phyloP scores from a whole-genome alignment of 2,888 invertebrate genomes.

The Pandemis heparana region DNA sequence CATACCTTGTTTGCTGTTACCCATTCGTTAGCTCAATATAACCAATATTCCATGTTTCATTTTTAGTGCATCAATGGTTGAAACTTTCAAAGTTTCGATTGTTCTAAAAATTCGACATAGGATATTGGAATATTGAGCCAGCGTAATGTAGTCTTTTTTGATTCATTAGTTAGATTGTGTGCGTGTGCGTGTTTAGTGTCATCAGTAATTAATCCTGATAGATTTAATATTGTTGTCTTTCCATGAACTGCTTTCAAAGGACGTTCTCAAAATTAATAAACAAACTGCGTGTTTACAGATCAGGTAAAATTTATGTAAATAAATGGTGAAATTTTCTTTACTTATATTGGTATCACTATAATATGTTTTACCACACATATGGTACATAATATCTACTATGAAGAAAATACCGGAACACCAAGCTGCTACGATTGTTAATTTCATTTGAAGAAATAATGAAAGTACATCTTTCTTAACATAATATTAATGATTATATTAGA shows the following conservation, averaged over 20 bases:
- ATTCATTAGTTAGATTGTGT: conserved; percentile 73
- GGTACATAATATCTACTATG: too few species aligned
- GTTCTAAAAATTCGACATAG: not conserved
- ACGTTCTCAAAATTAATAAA: too few species aligned
- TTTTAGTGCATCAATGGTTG: not conserved
- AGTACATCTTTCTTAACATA: too few species aligned
- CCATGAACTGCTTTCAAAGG: conserved; percentile 52
- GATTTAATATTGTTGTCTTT: conserved; percentile 72
- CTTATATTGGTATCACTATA: too few species aligned
- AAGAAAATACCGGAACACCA: too few species aligned
- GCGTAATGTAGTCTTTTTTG: conserved; percentile 73
- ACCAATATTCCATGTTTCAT: not conserved
- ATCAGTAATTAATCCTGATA: conserved; percentile 52
- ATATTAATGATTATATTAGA: too few species aligned
- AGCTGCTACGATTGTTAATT: too few species aligned
- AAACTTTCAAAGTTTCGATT: not conserved
- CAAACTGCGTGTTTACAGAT: too few species aligned
- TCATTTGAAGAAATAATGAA: too few species aligned
- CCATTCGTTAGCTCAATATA: conserved; percentile 25
- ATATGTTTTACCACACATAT: too few species aligned
- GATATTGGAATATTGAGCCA: not conserved
- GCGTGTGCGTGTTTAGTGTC: conserved; percentile 70
- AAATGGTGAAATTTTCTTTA: too few species aligned
- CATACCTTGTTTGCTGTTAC: conserved; percentile 61
- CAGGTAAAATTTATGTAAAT: not conserved